Percentiles rank a stretch among this genome's conserved stretches.
These are phyloP conservation scores for Anthopleura sola DNA, from an alignment of 64 coral and sea anemone species.

Conservation along the genomic window DNA sequence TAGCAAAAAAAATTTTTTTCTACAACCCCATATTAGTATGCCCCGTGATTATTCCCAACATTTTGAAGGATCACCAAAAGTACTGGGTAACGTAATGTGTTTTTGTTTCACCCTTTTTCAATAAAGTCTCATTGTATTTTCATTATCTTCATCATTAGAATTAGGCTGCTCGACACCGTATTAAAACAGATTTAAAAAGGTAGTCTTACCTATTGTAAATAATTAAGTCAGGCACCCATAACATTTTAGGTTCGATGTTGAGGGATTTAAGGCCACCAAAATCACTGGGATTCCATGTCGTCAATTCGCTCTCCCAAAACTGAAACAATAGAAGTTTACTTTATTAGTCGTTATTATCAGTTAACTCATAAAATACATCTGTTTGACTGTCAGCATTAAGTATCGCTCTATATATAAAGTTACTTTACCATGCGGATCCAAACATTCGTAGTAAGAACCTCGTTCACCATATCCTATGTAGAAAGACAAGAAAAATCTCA, in stretches of 20 bases:
- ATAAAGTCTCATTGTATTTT: too few species aligned
- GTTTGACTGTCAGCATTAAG: too few species aligned
- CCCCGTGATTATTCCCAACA: too few species aligned
- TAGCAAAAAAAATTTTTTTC: not conserved
- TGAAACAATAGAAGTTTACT: not conserved
- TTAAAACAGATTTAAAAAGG: not conserved
- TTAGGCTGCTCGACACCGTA: too few species aligned
- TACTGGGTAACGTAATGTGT: too few species aligned
- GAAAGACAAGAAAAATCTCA: not conserved
- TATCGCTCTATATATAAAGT: not conserved
- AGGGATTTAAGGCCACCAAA: not conserved
- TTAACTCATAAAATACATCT: too few species aligned
- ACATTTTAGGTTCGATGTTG: not conserved
- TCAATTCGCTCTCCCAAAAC: slow-evolving; percentile 5
- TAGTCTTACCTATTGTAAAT: slow-evolving; percentile 1
- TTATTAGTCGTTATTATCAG: too few species aligned
- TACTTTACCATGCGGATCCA: not conserved
- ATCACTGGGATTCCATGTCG: not conserved
- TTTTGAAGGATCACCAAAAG: too few species aligned
- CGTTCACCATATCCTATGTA: not conserved
- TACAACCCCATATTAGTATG: too few species aligned
- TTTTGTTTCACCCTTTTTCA: too few species aligned
- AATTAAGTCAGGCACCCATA: slow-evolving; percentile 3
- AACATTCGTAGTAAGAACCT: not conserved
- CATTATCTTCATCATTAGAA: too few species aligned